A percentile compares a stretch with the other conserved stretches of the same genome.
These are phyloP conservation scores for Caenorhabditis sp. DNA, from an alignment of 2,888 invertebrate genomes.

Conservation along the genomic window DNA sequence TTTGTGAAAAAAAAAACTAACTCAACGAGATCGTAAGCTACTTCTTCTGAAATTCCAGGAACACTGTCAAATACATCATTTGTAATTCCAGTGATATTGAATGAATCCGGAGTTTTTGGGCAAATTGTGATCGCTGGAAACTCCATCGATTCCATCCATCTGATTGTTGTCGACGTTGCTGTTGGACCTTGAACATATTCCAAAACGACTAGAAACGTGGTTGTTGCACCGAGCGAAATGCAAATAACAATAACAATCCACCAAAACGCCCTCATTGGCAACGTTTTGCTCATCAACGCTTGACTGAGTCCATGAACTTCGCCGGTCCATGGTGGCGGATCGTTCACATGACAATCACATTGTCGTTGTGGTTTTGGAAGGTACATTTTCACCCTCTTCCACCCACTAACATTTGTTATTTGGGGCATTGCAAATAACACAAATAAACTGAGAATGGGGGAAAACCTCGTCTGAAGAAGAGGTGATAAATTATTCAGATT, in stretches of 20 bases:
- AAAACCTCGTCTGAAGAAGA: neutral
- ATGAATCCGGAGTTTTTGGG: slow-evolving; percentile 64
- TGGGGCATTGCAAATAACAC: slow-evolving; percentile 16
- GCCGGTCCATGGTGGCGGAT: slow-evolving; percentile 68
- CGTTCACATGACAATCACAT: slow-evolving; percentile 61
- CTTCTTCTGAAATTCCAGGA: slow-evolving; percentile 41
- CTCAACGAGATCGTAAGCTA: slow-evolving; percentile 51
- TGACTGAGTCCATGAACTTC: slow-evolving; percentile 67
- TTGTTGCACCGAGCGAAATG: slow-evolving; percentile 53
- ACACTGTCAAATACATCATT: slow-evolving; percentile 54
- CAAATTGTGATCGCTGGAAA: slow-evolving; percentile 66
- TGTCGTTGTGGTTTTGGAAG: slow-evolving; percentile 48
- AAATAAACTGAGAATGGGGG: neutral
- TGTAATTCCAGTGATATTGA: slow-evolving; percentile 49
- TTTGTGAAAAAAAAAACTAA: slow-evolving; percentile 11
- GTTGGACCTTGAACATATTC: slow-evolving; percentile 66
- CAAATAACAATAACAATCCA: slow-evolving; percentile 64
- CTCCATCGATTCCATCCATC: slow-evolving; percentile 59
- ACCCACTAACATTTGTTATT: slow-evolving; percentile 15
- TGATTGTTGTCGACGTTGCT: slow-evolving; percentile 66
- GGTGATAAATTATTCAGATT: slow-evolving; percentile 17
- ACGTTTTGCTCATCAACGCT: slow-evolving; percentile 52
- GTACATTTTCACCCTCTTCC: slow-evolving; percentile 39
- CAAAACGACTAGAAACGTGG: slow-evolving; percentile 57
- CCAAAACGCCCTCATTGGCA: slow-evolving; percentile 61